phyloP scores from a whole-genome alignment of 64 coral and sea anemone genomes.

The Anthopleura sola region DNA sequence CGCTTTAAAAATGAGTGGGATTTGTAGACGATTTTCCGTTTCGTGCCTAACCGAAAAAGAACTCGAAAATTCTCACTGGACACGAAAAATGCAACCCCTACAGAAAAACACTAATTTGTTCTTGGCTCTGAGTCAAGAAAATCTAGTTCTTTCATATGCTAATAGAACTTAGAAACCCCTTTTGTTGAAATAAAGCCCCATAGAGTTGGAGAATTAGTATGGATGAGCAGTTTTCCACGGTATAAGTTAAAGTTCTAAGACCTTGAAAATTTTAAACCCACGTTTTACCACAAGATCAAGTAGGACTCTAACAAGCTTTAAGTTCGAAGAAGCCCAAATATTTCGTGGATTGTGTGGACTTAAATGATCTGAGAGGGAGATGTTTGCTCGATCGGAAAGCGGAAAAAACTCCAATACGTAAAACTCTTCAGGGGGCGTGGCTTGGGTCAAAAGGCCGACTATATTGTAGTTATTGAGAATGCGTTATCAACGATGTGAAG shows the following conservation, averaged over 20 bases:
- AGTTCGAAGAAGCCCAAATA: no score
- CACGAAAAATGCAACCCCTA: neutral
- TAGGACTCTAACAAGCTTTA: no score
- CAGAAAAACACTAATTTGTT: neutral
- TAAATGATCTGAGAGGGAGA: no score
- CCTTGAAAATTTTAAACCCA: no score
- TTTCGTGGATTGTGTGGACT: no score
- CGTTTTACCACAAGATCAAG: no score
- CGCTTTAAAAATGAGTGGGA: neutral
- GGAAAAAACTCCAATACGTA: neutral
- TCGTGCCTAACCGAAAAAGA: neutral
- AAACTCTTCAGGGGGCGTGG: conserved; percentile 4
- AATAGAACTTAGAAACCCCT: neutral
- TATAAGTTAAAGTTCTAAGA: no score
- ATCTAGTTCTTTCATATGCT: neutral
- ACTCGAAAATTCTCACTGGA: neutral
- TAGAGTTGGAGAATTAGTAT: neutral
- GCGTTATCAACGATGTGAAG: neutral
- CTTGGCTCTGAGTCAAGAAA: neutral
- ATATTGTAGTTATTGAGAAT: neutral
- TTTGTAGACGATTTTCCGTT: neutral
- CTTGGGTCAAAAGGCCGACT: conserved; percentile 6
- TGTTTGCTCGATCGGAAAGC: no score
- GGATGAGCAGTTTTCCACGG: neutral
- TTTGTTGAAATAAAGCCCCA: neutral